phyloP scores from a whole-genome alignment of 1,140 invertebrate genomes.

The Ruditapes philippinarum region DNA sequence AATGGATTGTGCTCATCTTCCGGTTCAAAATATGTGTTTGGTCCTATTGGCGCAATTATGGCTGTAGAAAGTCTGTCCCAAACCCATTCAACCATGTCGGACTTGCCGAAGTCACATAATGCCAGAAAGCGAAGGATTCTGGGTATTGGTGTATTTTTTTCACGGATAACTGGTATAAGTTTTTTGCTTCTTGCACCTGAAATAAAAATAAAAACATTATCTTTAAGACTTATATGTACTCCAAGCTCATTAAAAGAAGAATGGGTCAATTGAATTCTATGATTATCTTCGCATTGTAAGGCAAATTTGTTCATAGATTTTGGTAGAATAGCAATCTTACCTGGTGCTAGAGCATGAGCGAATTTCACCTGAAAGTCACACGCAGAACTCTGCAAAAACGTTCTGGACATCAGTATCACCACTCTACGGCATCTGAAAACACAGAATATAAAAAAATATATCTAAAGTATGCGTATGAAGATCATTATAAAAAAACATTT shows the following conservation, averaged over 20 bases:
- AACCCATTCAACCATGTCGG: constrained; percentile 80
- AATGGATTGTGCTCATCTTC: constrained; percentile 8
- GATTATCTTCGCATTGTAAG: no score
- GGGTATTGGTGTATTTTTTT: constrained; percentile 78
- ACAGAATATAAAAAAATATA: no score
- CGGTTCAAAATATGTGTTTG: constrained; percentile 7
- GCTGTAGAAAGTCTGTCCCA: constrained; percentile 82
- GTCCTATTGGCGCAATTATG: constrained; percentile 71
- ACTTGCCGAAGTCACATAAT: constrained; percentile 83
- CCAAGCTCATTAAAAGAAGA: no score
- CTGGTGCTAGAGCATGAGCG: constrained; percentile 83
- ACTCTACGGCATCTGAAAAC: constrained; percentile 83
- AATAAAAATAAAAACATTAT: neutral
- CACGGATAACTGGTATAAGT: constrained; percentile 84
- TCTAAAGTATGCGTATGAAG: no score
- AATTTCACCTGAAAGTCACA: constrained; percentile 86
- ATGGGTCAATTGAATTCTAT: no score
- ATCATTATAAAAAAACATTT: no score
- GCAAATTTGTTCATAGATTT: no score
- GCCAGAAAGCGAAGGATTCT: constrained; percentile 80
- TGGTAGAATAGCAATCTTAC: no score
- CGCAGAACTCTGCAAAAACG: constrained; percentile 83
- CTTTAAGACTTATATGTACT: no score
- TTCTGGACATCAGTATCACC: constrained; percentile 84
- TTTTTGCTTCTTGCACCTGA: constrained; percentile 80